A percentile compares a stretch with the other conserved stretches of the same genome.
phyloP scores from a whole-genome alignment of 2,113 vertebrate genomes.

The Pomatorhinus ruficollis region DNA sequence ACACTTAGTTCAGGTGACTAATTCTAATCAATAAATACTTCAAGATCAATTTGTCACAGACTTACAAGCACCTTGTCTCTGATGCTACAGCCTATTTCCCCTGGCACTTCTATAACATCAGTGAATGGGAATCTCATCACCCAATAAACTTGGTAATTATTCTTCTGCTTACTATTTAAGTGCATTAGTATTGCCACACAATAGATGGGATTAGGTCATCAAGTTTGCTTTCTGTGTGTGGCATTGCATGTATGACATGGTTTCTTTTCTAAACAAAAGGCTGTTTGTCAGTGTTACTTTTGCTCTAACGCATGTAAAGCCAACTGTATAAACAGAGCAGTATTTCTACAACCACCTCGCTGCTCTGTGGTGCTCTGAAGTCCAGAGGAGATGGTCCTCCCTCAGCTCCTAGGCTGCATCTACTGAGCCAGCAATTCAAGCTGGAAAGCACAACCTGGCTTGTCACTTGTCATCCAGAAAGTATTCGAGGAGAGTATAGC shows the following conservation, averaged over 20 bases:
- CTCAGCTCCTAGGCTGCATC: not conserved
- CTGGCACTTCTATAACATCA: not conserved
- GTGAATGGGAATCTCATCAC: not conserved
- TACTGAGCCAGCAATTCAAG: not conserved
- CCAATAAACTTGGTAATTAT: conserved; percentile 14
- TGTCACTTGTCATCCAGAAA: not conserved
- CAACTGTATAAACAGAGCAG: not conserved
- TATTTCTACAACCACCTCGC: not conserved
- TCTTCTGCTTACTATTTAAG: conserved; percentile 40
- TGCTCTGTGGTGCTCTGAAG: not conserved
- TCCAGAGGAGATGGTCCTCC: not conserved
- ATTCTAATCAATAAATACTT: not conserved
- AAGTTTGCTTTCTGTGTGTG: not conserved
- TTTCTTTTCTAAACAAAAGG: conserved; percentile 54
- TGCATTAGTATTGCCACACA: conserved; percentile 14
- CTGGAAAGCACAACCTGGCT: not conserved
- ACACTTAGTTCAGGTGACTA: not conserved
- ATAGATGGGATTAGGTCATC: conserved; percentile 49
- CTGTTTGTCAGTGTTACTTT: conserved; percentile 55
- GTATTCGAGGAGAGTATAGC: not conserved
- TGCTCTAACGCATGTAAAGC: not conserved
- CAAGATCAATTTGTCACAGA: conserved; percentile 19
- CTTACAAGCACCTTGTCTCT: not conserved
- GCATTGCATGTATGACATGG: conserved; percentile 6
- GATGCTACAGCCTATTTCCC: not conserved